Percentiles rank a stretch among this genome's conserved stretches.
phyloP scores from a whole-genome alignment of 2,797 vertebrate genomes.

The Microctenopoma stevenorrisi region DNA sequence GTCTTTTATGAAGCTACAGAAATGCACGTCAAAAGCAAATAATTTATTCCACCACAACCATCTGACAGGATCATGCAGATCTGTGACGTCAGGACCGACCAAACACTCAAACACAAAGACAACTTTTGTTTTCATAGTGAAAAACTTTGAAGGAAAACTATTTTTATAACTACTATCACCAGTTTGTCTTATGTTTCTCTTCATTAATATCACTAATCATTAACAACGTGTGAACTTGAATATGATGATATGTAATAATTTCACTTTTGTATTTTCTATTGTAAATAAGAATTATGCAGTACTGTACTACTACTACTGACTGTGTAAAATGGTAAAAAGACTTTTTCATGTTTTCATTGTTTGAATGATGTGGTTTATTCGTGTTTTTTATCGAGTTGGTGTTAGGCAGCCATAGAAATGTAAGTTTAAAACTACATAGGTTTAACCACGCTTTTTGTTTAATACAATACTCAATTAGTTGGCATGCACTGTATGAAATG shows the following conservation, averaged over 20 bases:
- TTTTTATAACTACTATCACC: neutral
- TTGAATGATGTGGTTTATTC: too few species aligned
- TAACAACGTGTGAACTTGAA: neutral
- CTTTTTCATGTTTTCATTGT: too few species aligned
- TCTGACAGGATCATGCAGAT: slow-evolving; percentile 31
- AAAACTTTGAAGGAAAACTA: neutral
- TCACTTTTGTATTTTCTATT: neutral
- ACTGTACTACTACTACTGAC: too few species aligned
- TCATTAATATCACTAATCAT: neutral
- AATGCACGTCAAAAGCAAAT: slow-evolving; percentile 34
- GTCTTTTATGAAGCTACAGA: slow-evolving; percentile 35
- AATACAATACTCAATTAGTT: neutral
- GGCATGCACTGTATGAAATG: neutral
- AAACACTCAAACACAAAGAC: slow-evolving; percentile 36
- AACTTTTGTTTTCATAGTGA: neutral
- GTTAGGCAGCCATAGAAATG: too few species aligned
- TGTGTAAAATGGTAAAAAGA: neutral
- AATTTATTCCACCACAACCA: slow-evolving; percentile 10
- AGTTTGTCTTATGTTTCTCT: neutral
- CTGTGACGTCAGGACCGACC: neutral
- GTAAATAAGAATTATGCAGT: neutral
- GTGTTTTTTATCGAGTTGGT: too few species aligned
- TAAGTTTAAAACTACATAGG: too few species aligned
- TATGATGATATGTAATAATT: neutral
- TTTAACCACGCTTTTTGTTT: too few species aligned